Conservation (phyloP, 2,888 invertebrate genomes). For the Lordiphosa andalusiaca region DNA sequence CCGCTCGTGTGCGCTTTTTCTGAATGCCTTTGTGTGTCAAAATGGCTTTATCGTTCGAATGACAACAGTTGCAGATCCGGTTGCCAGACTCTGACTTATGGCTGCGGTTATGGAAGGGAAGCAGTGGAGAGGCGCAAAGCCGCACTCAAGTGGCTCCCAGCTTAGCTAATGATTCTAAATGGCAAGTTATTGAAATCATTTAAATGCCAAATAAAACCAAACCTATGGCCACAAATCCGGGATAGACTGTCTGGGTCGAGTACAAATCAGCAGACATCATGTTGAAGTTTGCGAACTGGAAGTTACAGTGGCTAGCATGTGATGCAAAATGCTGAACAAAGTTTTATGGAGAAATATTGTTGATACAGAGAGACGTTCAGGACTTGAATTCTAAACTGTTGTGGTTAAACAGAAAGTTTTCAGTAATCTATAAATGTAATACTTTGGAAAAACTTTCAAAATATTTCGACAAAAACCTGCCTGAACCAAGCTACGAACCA, state of each 20-base stretch:
- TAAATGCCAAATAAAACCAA: slow-evolving; percentile 32
- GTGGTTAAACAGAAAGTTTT: too few relatives aligned
- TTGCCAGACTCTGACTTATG: slow-evolving; percentile 31
- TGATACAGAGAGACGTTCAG: too few relatives aligned
- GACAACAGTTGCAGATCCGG: slow-evolving; percentile 51
- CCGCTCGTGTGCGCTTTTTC: slow-evolving; percentile 41
- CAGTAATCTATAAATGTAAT: too few relatives aligned
- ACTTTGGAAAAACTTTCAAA: too few relatives aligned
- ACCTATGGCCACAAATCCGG: slow-evolving; percentile 29
- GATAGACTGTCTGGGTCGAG: slow-evolving; percentile 5
- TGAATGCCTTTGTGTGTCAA: slow-evolving; percentile 38
- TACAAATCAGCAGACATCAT: slow-evolving; percentile 5
- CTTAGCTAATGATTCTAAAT: slow-evolving; percentile 49
- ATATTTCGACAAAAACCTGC: too few relatives aligned
- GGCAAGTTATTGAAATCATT: slow-evolving; percentile 53
- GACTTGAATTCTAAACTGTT: too few relatives aligned
- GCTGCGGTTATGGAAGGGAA: neutral
- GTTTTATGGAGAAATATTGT: too few relatives aligned
- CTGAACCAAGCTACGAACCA: too few relatives aligned
- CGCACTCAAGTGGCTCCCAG: slow-evolving; percentile 33
- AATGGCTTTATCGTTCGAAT: slow-evolving; percentile 60
- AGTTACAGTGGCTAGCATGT: slow-evolving; percentile 7
- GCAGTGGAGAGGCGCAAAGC: slow-evolving; percentile 18
- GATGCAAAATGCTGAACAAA: too few relatives aligned
- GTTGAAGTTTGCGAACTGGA: slow-evolving; percentile 4